A percentile compares a stretch with the other conserved stretches of the same genome.
Evolutionary conservation across 2,888 invertebrate genomes (phyloP).

Genomic region (Marronus borbonicus): DNA sequence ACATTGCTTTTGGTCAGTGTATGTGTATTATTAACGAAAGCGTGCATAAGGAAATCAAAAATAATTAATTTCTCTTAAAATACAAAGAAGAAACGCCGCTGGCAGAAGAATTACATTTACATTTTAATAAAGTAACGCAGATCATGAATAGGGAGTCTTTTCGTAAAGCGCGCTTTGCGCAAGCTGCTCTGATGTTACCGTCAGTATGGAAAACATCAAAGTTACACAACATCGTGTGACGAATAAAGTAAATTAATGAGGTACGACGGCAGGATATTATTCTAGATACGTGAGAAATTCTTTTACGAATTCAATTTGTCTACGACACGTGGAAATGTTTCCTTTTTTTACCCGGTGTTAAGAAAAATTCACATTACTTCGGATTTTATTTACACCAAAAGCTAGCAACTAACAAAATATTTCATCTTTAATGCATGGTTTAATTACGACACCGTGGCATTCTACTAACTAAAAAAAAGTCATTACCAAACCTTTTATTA

Average conservation of each 20-base stretch:
- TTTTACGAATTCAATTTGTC: slow-evolving; percentile 35
- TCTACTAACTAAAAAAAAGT: too few relatives aligned
- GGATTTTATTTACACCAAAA: too few relatives aligned
- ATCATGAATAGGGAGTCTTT: slow-evolving; percentile 26
- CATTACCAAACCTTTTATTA: too few relatives aligned
- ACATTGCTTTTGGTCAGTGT: too few relatives aligned
- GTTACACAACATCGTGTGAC: slow-evolving; percentile 37
- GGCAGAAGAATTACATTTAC: slow-evolving; percentile 39
- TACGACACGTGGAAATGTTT: slow-evolving; percentile 18
- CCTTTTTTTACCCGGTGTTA: not conserved
- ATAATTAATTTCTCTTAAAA: slow-evolving; percentile 27
- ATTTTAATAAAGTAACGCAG: slow-evolving; percentile 40
- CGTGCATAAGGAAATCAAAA: not conserved
- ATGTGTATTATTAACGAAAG: not conserved
- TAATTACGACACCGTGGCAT: too few relatives aligned
- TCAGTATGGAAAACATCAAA: slow-evolving; percentile 43
- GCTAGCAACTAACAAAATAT: too few relatives aligned
- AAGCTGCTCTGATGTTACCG: slow-evolving; percentile 35
- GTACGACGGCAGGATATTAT: slow-evolving; percentile 46
- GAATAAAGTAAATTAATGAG: slow-evolving; percentile 50
- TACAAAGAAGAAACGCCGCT: slow-evolving; percentile 21
- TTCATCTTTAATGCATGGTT: too few relatives aligned
- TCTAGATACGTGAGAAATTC: slow-evolving; percentile 41
- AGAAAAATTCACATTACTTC: too few relatives aligned
- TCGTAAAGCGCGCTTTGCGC: slow-evolving; percentile 13